Evolutionary conservation across 2,888 invertebrate species (phyloP).

Genomic region (Melikaiella ostensackeni): DNA sequence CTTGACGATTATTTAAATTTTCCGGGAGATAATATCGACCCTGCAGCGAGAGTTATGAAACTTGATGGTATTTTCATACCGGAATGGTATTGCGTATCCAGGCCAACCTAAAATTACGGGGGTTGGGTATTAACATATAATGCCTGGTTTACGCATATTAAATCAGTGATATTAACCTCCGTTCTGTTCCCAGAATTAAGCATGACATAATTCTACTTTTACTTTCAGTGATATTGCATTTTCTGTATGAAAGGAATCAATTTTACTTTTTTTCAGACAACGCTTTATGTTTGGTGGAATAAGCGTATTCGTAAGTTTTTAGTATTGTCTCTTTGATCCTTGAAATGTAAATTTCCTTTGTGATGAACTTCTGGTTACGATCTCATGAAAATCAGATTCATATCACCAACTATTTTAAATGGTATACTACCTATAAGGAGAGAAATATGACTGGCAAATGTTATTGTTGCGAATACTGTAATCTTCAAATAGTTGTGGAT

Average conservation of each 20-base stretch:
- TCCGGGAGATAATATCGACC: slow-evolving; percentile 8
- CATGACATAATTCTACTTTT: neutral
- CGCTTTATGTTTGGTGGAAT: no score
- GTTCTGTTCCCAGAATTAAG: neutral
- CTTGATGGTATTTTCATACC: neutral
- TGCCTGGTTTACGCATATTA: neutral
- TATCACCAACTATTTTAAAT: no score
- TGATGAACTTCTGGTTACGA: no score
- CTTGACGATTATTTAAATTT: slow-evolving; percentile 26
- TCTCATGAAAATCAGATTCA: no score
- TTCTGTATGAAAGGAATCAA: neutral
- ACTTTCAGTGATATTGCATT: neutral
- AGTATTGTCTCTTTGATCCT: no score
- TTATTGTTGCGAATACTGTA: no score
- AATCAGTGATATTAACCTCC: slow-evolving; percentile 12
- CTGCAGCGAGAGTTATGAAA: slow-evolving; percentile 9
- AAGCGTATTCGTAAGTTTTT: no score
- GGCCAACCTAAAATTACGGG: neutral
- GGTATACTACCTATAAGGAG: no score
- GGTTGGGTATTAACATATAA: slow-evolving; percentile 4
- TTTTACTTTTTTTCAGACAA: no score
- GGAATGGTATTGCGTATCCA: neutral
- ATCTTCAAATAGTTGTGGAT: no score
- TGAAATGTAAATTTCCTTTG: no score
- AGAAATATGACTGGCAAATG: no score